A percentile compares a stretch with the other conserved stretches of the same genome.
These are phyloP conservation scores for Nematopogon swammerdamellus DNA, from an alignment of 2,888 invertebrate species.

Conservation along the genomic window DNA sequence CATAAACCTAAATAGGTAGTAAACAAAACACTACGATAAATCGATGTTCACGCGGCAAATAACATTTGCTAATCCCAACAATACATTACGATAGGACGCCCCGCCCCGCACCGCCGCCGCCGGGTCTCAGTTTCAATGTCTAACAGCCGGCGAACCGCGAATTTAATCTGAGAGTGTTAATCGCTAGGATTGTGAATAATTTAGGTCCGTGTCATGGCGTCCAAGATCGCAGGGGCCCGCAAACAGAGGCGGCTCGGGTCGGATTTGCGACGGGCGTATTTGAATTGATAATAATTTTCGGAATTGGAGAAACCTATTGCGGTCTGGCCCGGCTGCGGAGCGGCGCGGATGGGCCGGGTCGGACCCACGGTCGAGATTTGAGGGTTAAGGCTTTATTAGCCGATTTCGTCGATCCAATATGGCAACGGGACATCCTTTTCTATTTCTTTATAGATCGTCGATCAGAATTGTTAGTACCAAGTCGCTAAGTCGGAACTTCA, in stretches of 20 bases:
- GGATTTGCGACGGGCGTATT: not conserved
- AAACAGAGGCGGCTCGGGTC: not conserved
- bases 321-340: not conserved
- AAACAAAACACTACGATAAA: no score
- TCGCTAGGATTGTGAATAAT: not conserved
- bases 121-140: not conserved
- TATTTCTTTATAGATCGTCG: no score
- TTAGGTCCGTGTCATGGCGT: not conserved
- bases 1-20: no score
- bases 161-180: not conserved
- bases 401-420: no score
- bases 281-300: not conserved
- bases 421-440: no score
- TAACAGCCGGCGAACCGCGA: not conserved
- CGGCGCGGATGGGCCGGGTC: no score
- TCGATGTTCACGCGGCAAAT: no score
- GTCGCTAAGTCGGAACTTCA: no score
- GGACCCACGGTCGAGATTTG: no score
- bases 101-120: not conserved
- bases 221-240: not conserved
- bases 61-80: not conserved
- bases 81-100: not conserved
- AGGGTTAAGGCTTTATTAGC: no score
- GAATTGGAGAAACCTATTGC: not conserved
- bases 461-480: no score